A percentile compares a stretch with the other conserved stretches of the same genome.
Conservation (phyloP, 2,888 invertebrate genomes). For the Microctonus hyperodae region DNA sequence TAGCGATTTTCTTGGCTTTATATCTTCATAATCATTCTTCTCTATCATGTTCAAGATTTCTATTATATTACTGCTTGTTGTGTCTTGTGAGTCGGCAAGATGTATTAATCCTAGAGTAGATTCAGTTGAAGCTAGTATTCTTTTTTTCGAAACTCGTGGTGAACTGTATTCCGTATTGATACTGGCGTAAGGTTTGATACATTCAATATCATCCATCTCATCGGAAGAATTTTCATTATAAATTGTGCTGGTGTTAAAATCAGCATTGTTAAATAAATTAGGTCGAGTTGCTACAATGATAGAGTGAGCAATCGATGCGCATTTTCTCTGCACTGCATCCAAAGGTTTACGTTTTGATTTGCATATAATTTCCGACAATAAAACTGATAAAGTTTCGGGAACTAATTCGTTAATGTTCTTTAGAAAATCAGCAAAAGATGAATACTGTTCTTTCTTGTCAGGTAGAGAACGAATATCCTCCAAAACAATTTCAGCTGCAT, state of each 20-base stretch:
- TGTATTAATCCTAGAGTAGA: neutral
- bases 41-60: too few species aligned
- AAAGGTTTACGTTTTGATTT: too few species aligned
- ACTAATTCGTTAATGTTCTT: too few species aligned
- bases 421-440: too few species aligned
- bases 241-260: constrained; percentile 14
- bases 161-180: constrained; percentile 11
- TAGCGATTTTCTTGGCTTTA: too few species aligned
- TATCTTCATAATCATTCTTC: too few species aligned
- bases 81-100: constrained; percentile 5
- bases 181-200: constrained; percentile 18
- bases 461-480: too few species aligned
- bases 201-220: constrained; percentile 19
- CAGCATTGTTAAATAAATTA: constrained; percentile 44
- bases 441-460: too few species aligned
- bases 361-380: too few species aligned
- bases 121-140: constrained; percentile 15
- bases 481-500: too few species aligned
- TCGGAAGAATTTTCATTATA: constrained; percentile 22
- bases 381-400: too few species aligned
- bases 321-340: constrained; percentile 26
- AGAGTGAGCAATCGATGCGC: constrained; percentile 31
- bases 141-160: constrained; percentile 17
- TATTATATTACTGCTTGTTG: too few species aligned
- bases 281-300: constrained; percentile 46